These are phyloP conservation scores for Drosophila pandora DNA, from an alignment of 1,140 invertebrate species.

Conservation along the genomic window DNA sequence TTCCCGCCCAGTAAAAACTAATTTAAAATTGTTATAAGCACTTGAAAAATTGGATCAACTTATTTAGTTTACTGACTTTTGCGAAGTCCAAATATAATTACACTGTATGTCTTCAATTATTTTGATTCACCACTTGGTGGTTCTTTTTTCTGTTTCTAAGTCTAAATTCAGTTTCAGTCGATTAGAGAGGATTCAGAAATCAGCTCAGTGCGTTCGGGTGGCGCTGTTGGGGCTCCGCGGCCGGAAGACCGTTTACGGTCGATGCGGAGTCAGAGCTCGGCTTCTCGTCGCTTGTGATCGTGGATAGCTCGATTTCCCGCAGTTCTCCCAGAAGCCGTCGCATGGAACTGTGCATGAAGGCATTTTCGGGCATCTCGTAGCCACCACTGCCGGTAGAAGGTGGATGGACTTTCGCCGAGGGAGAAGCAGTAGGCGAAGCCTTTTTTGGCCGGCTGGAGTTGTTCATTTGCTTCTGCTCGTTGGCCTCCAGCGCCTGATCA, in stretches of 20 bases:
- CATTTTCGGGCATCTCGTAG: conserved; percentile 74
- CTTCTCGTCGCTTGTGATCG: conserved; percentile 70
- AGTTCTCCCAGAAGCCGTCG: conserved; percentile 60
- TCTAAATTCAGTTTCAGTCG: conserved; percentile 58
- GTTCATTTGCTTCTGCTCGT: conserved; percentile 69
- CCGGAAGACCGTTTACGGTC: conserved; percentile 58
- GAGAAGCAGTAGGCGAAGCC: not conserved
- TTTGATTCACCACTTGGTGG: conserved; percentile 40
- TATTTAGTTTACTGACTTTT: conserved; percentile 28
- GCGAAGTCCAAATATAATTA: conserved; percentile 32
- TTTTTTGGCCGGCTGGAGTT: not conserved
- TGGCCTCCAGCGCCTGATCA: conserved; percentile 79
- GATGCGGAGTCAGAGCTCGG: conserved; percentile 42
- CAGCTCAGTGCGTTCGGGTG: conserved; percentile 36
- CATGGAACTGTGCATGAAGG: conserved; percentile 70
- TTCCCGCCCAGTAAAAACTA: not conserved
- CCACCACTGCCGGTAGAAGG: not conserved
- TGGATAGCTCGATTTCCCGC: conserved; percentile 73
- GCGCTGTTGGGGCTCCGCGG: conserved; percentile 65
- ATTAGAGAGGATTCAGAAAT: conserved; percentile 14
- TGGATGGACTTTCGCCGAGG: not conserved
- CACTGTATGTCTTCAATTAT: conserved; percentile 15
- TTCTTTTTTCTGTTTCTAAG: conserved; percentile 4
- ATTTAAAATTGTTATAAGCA: conserved; percentile 6
- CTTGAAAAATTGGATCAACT: conserved; percentile 19